Evolutionary conservation across 2,888 invertebrate species (phyloP).

Genomic region (Acholoe squamosa): DNA sequence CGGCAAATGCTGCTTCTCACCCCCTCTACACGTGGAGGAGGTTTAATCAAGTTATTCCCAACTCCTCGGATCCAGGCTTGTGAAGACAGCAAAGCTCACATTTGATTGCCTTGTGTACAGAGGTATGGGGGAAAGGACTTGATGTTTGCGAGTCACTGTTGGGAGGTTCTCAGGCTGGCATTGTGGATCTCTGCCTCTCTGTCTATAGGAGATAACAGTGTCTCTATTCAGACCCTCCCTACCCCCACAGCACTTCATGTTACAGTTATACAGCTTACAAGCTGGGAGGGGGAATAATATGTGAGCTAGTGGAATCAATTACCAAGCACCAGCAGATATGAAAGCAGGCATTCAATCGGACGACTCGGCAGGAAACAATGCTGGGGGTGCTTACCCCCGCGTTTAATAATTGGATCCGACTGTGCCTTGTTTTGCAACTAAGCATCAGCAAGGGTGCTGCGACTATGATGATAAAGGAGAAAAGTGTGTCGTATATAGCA

Average conservation of each 20-base stretch:
- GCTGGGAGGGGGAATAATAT: slow-evolving; percentile 18
- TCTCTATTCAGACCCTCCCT: not conserved
- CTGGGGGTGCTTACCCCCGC: not conserved
- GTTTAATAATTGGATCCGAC: slow-evolving; percentile 12
- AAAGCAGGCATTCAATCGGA: not conserved
- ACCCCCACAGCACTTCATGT: not conserved
- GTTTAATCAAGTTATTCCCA: slow-evolving; percentile 1
- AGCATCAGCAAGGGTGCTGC: no score
- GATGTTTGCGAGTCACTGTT: not conserved
- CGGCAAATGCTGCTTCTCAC: not conserved
- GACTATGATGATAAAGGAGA: no score
- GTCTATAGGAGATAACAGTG: not conserved
- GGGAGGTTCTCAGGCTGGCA: not conserved
- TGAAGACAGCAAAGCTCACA: slow-evolving; percentile 19
- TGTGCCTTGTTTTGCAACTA: not conserved
- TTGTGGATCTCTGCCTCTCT: slow-evolving; percentile 1
- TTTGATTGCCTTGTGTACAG: slow-evolving; percentile 24
- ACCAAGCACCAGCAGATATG: not conserved
- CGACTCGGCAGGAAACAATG: not conserved
- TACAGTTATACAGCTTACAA: not conserved
- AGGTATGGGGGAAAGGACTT: not conserved
- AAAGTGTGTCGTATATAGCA: no score
- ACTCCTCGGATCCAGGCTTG: not conserved
- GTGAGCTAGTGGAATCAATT: not conserved
- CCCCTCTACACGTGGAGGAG: slow-evolving; percentile 1